Evolutionary conservation across 2,113 vertebrate species (phyloP), one percentile per base, ranked within the genome.

Genomic region (Melanotaenia duboulayi): DNA sequence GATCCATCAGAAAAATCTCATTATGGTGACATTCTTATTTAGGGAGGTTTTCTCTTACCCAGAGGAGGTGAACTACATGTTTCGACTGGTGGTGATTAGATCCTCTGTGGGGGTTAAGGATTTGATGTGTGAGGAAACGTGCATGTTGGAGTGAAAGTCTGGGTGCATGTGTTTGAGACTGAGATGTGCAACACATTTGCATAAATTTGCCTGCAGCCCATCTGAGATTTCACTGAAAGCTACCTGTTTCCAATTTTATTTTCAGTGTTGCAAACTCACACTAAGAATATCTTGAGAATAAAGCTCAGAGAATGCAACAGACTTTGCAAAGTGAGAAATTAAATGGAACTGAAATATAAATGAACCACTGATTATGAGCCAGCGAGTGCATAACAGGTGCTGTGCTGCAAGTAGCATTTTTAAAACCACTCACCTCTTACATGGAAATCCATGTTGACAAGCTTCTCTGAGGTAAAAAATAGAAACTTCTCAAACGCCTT

Each of bases 1-100:
- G 80, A 74, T 72, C 84, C 84, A 80, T 90, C 81, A 87, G 66
- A 78, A 89, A 89, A 91, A 90, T 88, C 81, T 86, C 90, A 90
- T 92, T 89, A 90, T 11, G 48, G 74, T 75, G 77, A 70, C 80
- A 67, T 81, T 89, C 37, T 87, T 88, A 89, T 90, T 92, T 82
- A 81, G 82, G 89, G 78, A 84, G 77, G 75, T 49, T 80, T 76
- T 75, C 71, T 84, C 74, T 86, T 70, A 84, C 73, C 73, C 80
- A 83, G 50, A 82, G 60, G 70, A 87, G 69, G 68, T 83, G 87
- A 84, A 78, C 83, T 86, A 82, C 64, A 87, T 87, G 87, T 81
- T 76, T 79, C 37, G 16, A 75, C 54, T 73, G 74, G 55, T 68
- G 72, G 68, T 83, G 79, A 83, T 80, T 74, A 71, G 37, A 81